A percentile compares a stretch with the other conserved stretches of the same genome.
Conservation (phyloP, 2,888 invertebrate species). For the Ferrisia virgata region DNA sequence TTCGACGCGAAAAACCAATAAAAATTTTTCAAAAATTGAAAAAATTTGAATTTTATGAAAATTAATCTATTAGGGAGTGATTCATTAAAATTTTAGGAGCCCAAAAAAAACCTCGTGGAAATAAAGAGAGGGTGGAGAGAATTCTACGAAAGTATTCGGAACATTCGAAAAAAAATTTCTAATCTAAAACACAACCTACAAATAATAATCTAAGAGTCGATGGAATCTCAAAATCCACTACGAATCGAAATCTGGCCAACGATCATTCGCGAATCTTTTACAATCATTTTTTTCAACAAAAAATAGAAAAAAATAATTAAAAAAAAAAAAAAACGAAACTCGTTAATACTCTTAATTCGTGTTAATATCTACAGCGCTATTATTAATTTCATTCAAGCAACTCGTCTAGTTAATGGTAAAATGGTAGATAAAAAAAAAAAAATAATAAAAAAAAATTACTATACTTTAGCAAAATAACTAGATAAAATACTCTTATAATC, state of each 20-base stretch:
- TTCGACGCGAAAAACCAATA: too few species aligned
- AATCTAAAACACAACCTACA: too few species aligned
- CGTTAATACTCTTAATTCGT: constrained; percentile 1
- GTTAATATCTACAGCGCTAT: constrained; percentile 44
- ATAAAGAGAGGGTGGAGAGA: too few species aligned
- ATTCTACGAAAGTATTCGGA: too few species aligned
- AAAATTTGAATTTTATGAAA: too few species aligned
- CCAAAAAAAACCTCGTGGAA: too few species aligned
- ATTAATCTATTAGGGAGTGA: too few species aligned
- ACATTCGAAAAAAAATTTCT: too few species aligned
- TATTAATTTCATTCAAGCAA: constrained; percentile 43
- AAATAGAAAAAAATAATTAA: neutral
- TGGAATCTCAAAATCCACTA: too few species aligned
- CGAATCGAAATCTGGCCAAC: neutral
- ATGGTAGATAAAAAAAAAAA: neutral
- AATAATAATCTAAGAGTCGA: too few species aligned
- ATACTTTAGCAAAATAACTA: constrained; percentile 5
- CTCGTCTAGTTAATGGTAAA: constrained; percentile 35
- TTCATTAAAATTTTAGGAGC: too few species aligned
- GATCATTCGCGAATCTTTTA: neutral
- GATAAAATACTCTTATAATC: neutral
- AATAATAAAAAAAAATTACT: constrained; percentile 6
- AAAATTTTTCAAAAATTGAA: too few species aligned
- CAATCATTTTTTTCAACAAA: neutral
- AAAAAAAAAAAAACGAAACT: neutral